Conservation (phyloP, 2,888 invertebrate species). For the Calameuta filiformis region DNA sequence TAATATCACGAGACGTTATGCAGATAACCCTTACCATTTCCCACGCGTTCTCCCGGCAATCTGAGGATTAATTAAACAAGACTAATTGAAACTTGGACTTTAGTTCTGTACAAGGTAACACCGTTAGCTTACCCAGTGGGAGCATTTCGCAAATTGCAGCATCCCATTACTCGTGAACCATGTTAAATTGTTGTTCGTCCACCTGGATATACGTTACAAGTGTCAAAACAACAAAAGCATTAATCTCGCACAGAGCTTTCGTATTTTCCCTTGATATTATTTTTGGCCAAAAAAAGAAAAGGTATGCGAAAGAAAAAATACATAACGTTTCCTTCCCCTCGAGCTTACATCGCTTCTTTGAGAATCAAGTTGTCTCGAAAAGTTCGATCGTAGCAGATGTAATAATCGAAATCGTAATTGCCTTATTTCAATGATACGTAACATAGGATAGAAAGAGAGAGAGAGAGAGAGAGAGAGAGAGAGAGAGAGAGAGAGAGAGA, state of each 20-base stretch:
- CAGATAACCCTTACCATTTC: not conserved
- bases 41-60: not conserved
- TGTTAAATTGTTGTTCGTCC: not conserved
- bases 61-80: not conserved
- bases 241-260: not conserved
- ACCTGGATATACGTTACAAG: not conserved
- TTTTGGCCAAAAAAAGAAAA: not conserved
- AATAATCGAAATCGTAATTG: not conserved
- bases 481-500: too few relatives aligned
- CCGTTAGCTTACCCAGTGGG: not conserved
- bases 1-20: not conserved
- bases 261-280: not conserved
- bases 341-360: not conserved
- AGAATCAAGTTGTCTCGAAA: not conserved
- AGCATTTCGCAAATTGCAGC: not conserved
- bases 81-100: constrained; percentile 4
- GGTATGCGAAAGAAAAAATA: not conserved
- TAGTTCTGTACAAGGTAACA: not conserved
- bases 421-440: not conserved
- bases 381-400: not conserved
- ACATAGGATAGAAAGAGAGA: not conserved
- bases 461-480: too few relatives aligned
- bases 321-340: not conserved
- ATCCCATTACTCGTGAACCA: not conserved
- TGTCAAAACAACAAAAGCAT: not conserved